These are phyloP conservation scores for Troilus luridus DNA, from an alignment of 2,888 invertebrate genomes.

Conservation along the genomic window DNA sequence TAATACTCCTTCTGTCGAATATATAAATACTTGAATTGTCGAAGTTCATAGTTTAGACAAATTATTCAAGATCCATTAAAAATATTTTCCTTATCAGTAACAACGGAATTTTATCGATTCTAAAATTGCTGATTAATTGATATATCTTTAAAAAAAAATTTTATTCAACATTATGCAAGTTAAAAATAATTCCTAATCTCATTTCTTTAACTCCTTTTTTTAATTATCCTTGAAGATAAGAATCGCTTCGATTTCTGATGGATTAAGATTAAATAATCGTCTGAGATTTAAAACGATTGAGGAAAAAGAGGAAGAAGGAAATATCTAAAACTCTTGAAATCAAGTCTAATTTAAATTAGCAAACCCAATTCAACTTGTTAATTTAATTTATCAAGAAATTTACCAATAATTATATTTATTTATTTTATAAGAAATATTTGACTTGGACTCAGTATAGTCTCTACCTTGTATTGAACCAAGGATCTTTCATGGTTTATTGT, in stretches of 20 bases:
- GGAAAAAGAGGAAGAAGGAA: background rate
- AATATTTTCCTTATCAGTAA: background rate
- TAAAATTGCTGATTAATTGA: background rate
- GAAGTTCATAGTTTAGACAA: background rate
- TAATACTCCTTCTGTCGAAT: background rate
- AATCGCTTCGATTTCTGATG: background rate
- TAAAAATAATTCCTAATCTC: conserved; percentile 24
- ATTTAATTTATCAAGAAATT: too few species aligned
- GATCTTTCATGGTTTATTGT: too few species aligned
- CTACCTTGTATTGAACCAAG: background rate
- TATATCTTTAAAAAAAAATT: background rate
- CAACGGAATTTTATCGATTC: background rate
- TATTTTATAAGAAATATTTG: too few species aligned
- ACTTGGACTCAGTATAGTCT: background rate
- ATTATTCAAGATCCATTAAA: background rate
- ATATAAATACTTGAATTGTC: background rate
- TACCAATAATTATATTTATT: too few species aligned
- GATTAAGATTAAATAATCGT: background rate
- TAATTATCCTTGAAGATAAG: background rate
- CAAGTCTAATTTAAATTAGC: too few species aligned
- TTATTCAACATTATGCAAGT: background rate
- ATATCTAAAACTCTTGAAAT: background rate
- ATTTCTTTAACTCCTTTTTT: background rate
- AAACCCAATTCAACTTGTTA: too few species aligned
- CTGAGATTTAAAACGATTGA: background rate